Evolutionary conservation across 2,113 vertebrate species (phyloP).

Genomic region (Paramormyrops kingsleyae): DNA sequence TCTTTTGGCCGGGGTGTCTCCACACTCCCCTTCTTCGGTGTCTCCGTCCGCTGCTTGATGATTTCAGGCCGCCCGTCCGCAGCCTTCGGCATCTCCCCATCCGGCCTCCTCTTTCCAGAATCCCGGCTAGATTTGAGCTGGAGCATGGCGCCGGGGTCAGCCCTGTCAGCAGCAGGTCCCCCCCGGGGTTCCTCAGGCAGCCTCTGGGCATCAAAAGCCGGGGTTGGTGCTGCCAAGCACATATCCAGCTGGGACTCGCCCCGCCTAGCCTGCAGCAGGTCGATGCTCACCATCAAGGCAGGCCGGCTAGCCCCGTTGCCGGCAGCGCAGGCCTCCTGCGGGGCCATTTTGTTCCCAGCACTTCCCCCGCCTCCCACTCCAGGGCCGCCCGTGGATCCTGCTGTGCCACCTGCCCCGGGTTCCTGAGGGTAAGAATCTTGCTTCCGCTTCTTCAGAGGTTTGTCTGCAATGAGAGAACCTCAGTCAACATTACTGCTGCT

Average conservation of each 20-base stretch:
- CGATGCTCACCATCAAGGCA: constrained; percentile 95
- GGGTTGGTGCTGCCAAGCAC: constrained; percentile 24
- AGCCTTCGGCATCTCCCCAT: constrained; percentile 63
- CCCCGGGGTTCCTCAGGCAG: constrained; percentile 49
- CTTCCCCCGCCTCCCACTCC: constrained; percentile 57
- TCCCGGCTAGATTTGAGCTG: constrained; percentile 62
- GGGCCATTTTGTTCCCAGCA: constrained; percentile 75
- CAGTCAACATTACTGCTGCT: neutral
- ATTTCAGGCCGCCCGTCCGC: constrained; percentile 65
- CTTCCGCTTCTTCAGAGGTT: constrained; percentile 94
- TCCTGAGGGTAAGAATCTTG: constrained; percentile 96
- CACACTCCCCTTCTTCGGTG: constrained; percentile 37
- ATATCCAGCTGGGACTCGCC: constrained; percentile 64
- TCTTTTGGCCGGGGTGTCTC: constrained; percentile 53
- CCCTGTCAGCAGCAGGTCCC: constrained; percentile 18
- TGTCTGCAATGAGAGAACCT: constrained; percentile 68
- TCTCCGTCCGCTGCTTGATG: constrained; percentile 60
- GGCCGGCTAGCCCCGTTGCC: constrained; percentile 82
- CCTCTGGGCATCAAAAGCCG: constrained; percentile 51
- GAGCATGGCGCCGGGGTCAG: constrained; percentile 64
- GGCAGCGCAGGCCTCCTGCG: constrained; percentile 78
- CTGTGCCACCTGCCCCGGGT: constrained; percentile 58
- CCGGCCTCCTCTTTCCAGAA: constrained; percentile 65
- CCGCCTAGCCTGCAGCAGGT: constrained; percentile 91
- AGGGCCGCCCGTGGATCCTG: constrained; percentile 59